Percentiles rank a stretch among this genome's conserved stretches.
These are phyloP conservation scores for Picus viridis DNA, from an alignment of 2,797 vertebrate species.

Conservation along the genomic window DNA sequence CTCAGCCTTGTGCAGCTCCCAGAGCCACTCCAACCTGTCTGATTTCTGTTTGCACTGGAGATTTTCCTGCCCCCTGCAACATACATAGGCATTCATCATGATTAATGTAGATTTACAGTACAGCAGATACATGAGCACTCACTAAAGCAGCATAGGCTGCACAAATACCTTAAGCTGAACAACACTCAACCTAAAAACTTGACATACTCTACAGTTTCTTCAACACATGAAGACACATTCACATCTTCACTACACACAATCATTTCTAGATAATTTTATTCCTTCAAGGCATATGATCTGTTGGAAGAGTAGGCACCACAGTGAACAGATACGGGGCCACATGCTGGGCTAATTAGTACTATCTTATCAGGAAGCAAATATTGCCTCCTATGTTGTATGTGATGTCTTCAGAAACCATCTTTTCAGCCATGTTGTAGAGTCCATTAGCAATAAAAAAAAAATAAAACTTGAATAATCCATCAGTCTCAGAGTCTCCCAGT, in stretches of 20 bases:
- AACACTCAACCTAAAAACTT: neutral
- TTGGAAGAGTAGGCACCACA: neutral
- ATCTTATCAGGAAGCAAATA: neutral
- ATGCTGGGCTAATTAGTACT: neutral
- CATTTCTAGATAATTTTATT: neutral
- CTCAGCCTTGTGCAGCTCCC: constrained; percentile 10
- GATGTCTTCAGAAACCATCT: neutral
- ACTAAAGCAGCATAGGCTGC: neutral
- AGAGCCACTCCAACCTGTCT: constrained; percentile 60
- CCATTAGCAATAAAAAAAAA: neutral
- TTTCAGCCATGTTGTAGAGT: neutral
- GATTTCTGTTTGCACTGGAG: constrained; percentile 53
- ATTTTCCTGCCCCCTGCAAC: constrained; percentile 26
- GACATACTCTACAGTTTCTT: neutral
- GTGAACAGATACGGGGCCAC: neutral
- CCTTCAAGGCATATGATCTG: neutral
- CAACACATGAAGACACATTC: neutral
- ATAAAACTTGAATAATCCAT: neutral
- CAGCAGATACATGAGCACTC: neutral
- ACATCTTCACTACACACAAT: neutral
- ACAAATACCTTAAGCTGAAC: neutral
- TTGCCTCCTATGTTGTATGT: neutral
- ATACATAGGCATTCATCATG: neutral
- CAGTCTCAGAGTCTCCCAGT: neutral
- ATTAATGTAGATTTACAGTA: constrained; percentile 35